Base-by-base conservation (phyloP, 2,888 invertebrate species). In the Diabrotica balteata region DNA sequence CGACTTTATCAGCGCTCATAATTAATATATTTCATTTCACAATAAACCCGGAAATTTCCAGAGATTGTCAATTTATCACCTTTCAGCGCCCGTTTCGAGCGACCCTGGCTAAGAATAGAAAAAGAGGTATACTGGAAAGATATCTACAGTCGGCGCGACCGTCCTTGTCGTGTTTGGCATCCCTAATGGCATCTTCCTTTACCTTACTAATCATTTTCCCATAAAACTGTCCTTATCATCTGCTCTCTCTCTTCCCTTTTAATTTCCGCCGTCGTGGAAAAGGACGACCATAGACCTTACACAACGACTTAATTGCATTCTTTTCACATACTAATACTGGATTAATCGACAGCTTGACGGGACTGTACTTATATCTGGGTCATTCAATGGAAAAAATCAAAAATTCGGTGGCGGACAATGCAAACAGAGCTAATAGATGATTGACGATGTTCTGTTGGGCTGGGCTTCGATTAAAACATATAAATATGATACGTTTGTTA, bases 261-360 rank as follows among this genome's bases (percentile, higher is more conserved):
- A 52, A 52, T 52, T 52, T 52, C 17, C 52, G 11, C 5, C 32
- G 32, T 32, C 32, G 32, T 32, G 22, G 32, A 8, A 52, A 32
- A 52, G 52, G 10, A 8, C 17, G 52, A 52, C 52, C 52, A 17
- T 52, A 4, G 52, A 60, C 52, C 60, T 52, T 60, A 60, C 32
- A 32, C 32, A 32, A 46, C 32, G 32, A 42, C 63, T 63, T 63
- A 63, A 63, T 63, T 63, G 42, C 63, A 63, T 63, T 63, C 63
- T 63, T 55, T 63, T 55, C 55, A 55, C 55, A 63, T 42, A 63
- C 63, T 54, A 63, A 63, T 50, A 44, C 11, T 47, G 43, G 45
- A 63, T 63, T 63, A 55, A 63, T 63, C 63, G 49, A 43, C 32
- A 32, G 32, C 32, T 32, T 32, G 32, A 32, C 4, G 32, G 32